phyloP scores from a whole-genome alignment of 2,797 vertebrate species.

The Chiloscyllium punctatum region DNA sequence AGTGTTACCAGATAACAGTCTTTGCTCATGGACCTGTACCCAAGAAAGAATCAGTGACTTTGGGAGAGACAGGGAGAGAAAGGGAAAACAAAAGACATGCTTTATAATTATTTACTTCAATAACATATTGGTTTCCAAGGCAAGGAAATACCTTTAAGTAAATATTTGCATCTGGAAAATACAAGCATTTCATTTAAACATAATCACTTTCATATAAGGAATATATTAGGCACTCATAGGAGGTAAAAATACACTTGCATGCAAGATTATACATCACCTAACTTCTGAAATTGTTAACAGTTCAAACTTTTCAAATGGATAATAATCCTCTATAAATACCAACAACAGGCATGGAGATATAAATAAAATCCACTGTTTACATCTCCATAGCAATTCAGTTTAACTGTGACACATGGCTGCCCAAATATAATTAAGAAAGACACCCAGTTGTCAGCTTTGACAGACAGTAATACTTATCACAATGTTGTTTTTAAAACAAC shows the following conservation, averaged over 20 bases:
- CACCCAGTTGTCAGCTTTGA: too few species aligned
- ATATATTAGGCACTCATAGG: not conserved
- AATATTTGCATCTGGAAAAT: constrained; percentile 16
- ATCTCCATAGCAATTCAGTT: constrained; percentile 17
- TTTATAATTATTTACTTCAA: not conserved
- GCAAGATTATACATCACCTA: not conserved
- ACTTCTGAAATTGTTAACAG: not conserved
- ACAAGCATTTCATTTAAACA: not conserved
- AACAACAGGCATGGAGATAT: not conserved
- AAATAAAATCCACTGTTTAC: constrained; percentile 13
- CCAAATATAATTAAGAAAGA: not conserved
- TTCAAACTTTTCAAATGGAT: constrained; percentile 7
- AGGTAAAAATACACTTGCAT: not conserved
- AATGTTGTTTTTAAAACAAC: not conserved
- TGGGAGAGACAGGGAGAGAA: not conserved
- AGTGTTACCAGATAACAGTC: not conserved
- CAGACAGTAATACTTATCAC: not conserved
- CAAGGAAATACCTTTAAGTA: not conserved
- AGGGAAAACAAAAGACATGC: not conserved
- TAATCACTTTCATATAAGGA: constrained; percentile 2
- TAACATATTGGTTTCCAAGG: constrained; percentile 11
- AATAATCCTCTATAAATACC: not conserved
- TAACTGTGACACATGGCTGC: not conserved
- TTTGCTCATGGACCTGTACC: not conserved
- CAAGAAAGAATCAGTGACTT: not conserved